Evolutionary conservation across 2,888 invertebrate species (phyloP).

Genomic region (Cosmia trapezina): DNA sequence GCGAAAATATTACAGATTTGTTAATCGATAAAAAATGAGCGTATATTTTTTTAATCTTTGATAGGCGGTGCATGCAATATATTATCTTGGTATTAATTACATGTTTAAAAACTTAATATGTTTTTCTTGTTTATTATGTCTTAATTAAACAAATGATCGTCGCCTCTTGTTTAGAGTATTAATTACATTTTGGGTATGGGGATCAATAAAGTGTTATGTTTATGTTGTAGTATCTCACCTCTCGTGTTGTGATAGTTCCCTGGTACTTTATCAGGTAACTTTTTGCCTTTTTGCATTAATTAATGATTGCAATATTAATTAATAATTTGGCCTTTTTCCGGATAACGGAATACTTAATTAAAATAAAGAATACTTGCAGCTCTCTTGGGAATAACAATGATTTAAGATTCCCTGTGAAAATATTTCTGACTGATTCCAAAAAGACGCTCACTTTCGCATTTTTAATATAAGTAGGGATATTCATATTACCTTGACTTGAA

Average conservation of each 20-base stretch:
- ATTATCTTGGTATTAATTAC: constrained; percentile 34
- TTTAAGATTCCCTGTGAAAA: background rate
- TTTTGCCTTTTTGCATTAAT: background rate
- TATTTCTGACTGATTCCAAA: background rate
- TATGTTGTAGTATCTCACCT: constrained; percentile 13
- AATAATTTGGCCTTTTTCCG: background rate
- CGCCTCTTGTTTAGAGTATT: constrained; percentile 30
- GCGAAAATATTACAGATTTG: constrained; percentile 37
- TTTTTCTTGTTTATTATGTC: constrained; percentile 33
- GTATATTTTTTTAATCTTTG: constrained; percentile 29
- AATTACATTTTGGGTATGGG: constrained; percentile 20
- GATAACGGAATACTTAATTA: too few species aligned
- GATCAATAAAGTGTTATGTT: constrained; percentile 22
- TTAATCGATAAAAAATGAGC: constrained; percentile 26
- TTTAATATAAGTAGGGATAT: background rate
- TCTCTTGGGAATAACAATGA: background rate
- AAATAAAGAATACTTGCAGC: background rate
- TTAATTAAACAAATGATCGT: constrained; percentile 46
- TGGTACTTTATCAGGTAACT: constrained; percentile 19
- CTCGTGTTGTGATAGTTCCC: constrained; percentile 12
- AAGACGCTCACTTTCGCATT: constrained; percentile 7
- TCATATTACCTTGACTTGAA: constrained; percentile 32
- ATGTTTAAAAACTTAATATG: constrained; percentile 24
- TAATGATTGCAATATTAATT: background rate
- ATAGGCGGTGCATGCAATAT: constrained; percentile 15